Evolutionary conservation across 1,140 invertebrate genomes (phyloP).

Genomic region (Polyergus mexicanus): DNA sequence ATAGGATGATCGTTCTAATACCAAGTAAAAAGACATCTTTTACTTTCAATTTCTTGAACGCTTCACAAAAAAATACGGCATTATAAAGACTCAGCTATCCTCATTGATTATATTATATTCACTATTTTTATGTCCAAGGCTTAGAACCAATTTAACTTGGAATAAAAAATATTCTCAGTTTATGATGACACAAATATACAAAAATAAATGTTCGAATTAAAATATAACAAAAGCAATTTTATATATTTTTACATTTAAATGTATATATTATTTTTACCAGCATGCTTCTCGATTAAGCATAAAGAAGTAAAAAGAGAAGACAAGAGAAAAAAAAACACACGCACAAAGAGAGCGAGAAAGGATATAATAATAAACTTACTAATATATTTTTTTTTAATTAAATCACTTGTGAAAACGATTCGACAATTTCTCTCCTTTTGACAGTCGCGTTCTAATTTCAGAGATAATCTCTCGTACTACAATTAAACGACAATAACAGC

Average conservation of each 20-base stretch:
- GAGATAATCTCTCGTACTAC: background rate
- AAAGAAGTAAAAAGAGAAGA: background rate
- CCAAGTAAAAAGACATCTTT: background rate
- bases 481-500: constrained; percentile 26
- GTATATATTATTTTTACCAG: background rate
- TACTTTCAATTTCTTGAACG: background rate
- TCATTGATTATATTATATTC: background rate
- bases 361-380: background rate
- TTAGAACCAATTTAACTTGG: too few species aligned
- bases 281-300: background rate
- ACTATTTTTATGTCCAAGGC: too few species aligned
- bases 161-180: too few species aligned
- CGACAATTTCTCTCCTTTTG: background rate
- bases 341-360: too few species aligned
- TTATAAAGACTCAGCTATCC: background rate
- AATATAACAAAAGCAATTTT: background rate
- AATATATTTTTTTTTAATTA: background rate
- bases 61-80: background rate
- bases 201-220: background rate
- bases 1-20: background rate
- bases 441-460: background rate
- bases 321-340: too few species aligned
- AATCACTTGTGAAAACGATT: background rate
- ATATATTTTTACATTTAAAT: constrained; percentile 1
- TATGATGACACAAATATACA: too few species aligned